Percentiles rank a stretch among this genome's conserved stretches.
phyloP scores from a whole-genome alignment of 2,797 vertebrate genomes.

The Pogoniulus pusillus region DNA sequence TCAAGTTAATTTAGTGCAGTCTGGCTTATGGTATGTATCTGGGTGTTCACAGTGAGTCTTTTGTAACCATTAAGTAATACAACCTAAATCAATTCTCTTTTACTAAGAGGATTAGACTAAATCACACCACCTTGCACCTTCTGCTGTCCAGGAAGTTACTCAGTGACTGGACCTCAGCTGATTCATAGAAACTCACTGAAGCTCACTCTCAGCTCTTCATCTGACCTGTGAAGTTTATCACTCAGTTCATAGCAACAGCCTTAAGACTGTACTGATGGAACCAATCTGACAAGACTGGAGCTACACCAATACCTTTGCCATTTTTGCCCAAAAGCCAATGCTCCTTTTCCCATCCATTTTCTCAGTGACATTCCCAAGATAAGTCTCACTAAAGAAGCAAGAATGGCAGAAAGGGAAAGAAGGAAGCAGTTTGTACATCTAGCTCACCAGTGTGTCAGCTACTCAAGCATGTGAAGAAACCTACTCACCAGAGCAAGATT shows the following conservation, averaged over 20 bases:
- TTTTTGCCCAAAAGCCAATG: background rate
- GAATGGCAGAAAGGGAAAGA: background rate
- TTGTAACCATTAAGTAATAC: background rate
- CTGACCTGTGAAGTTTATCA: background rate
- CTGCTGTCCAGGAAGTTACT: background rate
- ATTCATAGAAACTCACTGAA: background rate
- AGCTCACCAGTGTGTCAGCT: background rate
- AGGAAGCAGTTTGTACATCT: background rate
- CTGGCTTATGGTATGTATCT: background rate
- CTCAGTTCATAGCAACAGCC: background rate
- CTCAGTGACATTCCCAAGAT: background rate
- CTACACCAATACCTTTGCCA: background rate
- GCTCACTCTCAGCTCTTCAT: background rate
- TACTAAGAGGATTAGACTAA: background rate
- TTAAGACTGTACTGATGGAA: background rate
- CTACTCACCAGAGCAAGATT: constrained; percentile 65
- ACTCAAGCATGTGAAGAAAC: background rate
- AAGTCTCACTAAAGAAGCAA: background rate
- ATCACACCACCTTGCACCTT: background rate
- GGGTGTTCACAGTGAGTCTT: background rate
- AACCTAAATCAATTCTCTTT: background rate
- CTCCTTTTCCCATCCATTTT: background rate
- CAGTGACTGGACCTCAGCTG: background rate
- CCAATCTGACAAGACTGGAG: background rate
- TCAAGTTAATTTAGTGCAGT: background rate